Evolutionary conservation across 1,140 invertebrate genomes (phyloP).

Genomic region (Megalonaias nervosa): DNA sequence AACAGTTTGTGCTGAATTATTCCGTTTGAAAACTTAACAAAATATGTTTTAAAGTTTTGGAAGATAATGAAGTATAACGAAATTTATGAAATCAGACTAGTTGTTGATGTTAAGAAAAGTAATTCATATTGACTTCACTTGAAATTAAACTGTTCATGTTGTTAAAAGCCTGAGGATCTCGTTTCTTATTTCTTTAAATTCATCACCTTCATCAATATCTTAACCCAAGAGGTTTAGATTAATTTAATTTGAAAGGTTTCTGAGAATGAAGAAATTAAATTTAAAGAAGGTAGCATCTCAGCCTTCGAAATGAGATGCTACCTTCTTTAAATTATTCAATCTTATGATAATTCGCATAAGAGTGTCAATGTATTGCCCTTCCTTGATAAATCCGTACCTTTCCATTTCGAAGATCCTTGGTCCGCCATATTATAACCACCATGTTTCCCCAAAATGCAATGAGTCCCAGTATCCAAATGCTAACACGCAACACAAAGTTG

Average conservation of each 20-base stretch:
- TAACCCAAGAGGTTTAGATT: too few species aligned
- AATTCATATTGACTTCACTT: background rate
- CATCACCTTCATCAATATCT: too few species aligned
- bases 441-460: conserved; percentile 78
- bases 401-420: conserved; percentile 60
- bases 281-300: too few species aligned
- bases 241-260: too few species aligned
- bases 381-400: conserved; percentile 52
- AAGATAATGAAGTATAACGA: too few species aligned
- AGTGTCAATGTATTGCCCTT: background rate
- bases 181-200: background rate
- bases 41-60: too few species aligned
- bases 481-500: conserved; percentile 73
- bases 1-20: too few species aligned
- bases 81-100: background rate
- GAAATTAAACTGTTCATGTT: background rate
- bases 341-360: too few species aligned
- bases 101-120: background rate
- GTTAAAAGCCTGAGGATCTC: background rate
- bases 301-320: background rate
- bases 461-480: conserved; percentile 80
- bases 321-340: too few species aligned
- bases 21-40: too few species aligned
- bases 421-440: conserved; percentile 77
- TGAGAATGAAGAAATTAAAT: too few species aligned